Conservation (phyloP, 2,113 vertebrate species). For the Antennarius striatus region DNA sequence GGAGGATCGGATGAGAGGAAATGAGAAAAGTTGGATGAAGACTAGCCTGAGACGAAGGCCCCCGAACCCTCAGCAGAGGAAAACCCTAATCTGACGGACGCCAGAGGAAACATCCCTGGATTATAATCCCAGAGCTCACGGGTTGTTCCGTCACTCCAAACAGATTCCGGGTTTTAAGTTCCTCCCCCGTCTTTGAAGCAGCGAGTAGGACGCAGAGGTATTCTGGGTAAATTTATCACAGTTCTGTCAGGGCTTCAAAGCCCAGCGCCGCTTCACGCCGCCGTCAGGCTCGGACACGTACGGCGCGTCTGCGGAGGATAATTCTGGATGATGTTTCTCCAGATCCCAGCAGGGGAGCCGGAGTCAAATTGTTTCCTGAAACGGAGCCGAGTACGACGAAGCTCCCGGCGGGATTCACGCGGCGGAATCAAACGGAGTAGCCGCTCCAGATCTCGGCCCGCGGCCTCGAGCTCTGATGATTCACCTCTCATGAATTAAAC, state of each 20-base stretch:
- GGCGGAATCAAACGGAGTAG: slow-evolving; percentile 47
- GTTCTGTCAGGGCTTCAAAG: slow-evolving; percentile 3
- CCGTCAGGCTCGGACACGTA: slow-evolving; percentile 8
- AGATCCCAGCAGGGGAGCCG: slow-evolving; percentile 29
- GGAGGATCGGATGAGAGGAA: slow-evolving; percentile 73
- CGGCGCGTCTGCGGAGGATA: slow-evolving; percentile 7
- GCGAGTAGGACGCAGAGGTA: background rate
- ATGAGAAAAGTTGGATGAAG: slow-evolving; percentile 51
- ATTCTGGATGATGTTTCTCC: slow-evolving; percentile 18
- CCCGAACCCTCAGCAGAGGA: no score
- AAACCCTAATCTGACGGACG: background rate
- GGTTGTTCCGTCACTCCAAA: no score
- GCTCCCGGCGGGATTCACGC: slow-evolving; percentile 46
- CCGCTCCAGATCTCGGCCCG: slow-evolving; percentile 34
- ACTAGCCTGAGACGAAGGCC: background rate
- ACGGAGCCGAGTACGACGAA: slow-evolving; percentile 41
- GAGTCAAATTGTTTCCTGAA: slow-evolving; percentile 45
- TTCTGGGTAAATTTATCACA: background rate
- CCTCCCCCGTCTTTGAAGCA: no score
- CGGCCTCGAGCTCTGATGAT: slow-evolving; percentile 61
- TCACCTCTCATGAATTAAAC: slow-evolving; percentile 66
- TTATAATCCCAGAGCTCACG: no score
- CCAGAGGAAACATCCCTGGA: background rate
- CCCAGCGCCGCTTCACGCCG: background rate
- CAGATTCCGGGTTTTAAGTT: no score